Evolutionary conservation across 2,888 invertebrate genomes (phyloP).

Genomic region (Heteromurus nitidus): DNA sequence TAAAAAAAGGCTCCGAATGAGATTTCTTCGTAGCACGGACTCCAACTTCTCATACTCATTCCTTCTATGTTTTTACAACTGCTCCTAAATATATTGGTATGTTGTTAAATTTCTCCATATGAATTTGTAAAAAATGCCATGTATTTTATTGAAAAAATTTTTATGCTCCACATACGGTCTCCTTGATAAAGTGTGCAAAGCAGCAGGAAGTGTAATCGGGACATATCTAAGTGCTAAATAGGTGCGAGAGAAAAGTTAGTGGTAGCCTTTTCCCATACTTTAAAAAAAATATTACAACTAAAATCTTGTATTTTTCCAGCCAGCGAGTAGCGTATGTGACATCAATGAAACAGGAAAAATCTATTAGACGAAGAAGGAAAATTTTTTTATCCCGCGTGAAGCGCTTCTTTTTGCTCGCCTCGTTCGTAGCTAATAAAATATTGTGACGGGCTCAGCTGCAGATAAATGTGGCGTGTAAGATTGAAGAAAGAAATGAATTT

Average conservation of each 20-base stretch:
- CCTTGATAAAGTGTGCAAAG: too few species aligned
- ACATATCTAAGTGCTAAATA: too few species aligned
- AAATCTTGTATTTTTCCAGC: background rate
- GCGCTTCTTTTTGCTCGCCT: background rate
- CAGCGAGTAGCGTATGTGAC: background rate
- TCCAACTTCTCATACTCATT: background rate
- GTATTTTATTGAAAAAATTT: constrained; percentile 47
- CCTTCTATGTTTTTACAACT: background rate
- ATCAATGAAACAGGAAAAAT: background rate
- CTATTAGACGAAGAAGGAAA: constrained; percentile 10
- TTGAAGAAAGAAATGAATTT: constrained; percentile 59
- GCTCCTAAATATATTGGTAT: constrained; percentile 48
- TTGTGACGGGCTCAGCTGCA: constrained; percentile 57
- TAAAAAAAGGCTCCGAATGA: constrained; percentile 66
- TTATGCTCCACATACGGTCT: background rate
- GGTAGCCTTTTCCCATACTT: background rate
- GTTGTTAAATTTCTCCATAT: constrained; percentile 37
- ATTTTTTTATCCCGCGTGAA: background rate
- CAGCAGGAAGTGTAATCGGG: too few species aligned
- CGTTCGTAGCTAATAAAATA: constrained; percentile 43
- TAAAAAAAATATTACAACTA: background rate
- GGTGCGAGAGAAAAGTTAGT: too few species aligned
- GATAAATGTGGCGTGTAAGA: constrained; percentile 58
- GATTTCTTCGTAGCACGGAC: constrained; percentile 37
- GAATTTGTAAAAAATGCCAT: constrained; percentile 21